phyloP scores from a whole-genome alignment of 2,888 invertebrate genomes.

The Oscheius sp. region DNA sequence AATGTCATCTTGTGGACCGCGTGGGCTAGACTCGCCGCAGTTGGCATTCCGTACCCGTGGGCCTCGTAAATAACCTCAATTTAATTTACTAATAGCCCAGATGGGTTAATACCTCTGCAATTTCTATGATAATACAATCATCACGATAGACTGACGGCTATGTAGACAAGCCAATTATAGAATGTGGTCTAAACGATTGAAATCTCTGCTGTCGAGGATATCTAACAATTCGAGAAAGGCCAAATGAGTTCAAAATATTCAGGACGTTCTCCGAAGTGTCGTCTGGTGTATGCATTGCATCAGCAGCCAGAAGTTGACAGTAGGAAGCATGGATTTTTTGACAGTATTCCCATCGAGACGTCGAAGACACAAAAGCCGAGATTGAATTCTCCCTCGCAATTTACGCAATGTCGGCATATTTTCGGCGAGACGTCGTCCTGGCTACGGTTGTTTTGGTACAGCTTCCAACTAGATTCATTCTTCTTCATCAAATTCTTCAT shows the following conservation, averaged over 20 bases:
- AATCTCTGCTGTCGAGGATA: too few species aligned
- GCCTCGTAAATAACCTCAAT: not conserved
- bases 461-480: not conserved
- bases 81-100: not conserved
- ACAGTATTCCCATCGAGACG: not conserved
- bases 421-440: not conserved
- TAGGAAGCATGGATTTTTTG: too few species aligned
- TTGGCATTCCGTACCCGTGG: slow-evolving; percentile 8
- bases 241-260: too few species aligned
- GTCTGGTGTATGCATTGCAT: too few species aligned
- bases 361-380: not conserved
- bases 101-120: not conserved
- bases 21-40: not conserved
- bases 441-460: slow-evolving; percentile 17
- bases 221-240: too few species aligned
- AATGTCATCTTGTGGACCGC: too few species aligned
- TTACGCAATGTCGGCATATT: not conserved
- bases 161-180: not conserved
- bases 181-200: not conserved
- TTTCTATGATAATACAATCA: not conserved
- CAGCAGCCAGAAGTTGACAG: too few species aligned
- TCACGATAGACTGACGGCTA: not conserved
- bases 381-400: too few species aligned
- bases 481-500: not conserved
- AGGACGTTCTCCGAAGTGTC: too few species aligned